Percentiles rank a stretch among this genome's conserved stretches.
Evolutionary conservation across 2,113 vertebrate genomes (phyloP).

Genomic region (Condylura cristata): DNA sequence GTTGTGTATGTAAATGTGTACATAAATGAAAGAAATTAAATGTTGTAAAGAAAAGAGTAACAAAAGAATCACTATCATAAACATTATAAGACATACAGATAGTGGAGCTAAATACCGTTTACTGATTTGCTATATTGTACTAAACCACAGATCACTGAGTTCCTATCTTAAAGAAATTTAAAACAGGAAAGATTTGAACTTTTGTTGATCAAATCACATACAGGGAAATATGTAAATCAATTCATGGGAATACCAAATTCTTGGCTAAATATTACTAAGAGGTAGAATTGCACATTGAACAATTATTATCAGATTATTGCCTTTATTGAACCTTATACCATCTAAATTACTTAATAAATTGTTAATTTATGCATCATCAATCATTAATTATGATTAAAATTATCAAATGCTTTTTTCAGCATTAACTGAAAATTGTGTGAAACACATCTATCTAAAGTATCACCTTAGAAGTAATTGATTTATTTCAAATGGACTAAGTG

Average conservation of each 20-base stretch:
- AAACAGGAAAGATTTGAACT: background rate
- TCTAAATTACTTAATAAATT: constrained; percentile 36
- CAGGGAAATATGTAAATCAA: background rate
- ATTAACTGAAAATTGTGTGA: constrained; percentile 55
- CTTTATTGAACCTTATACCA: background rate
- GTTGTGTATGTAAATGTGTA: constrained; percentile 81
- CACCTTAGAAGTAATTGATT: constrained; percentile 54
- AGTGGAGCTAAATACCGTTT: constrained; percentile 18
- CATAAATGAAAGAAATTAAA: constrained; percentile 84
- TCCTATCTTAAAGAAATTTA: background rate
- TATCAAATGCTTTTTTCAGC: constrained; percentile 54
- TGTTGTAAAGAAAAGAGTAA: constrained; percentile 70
- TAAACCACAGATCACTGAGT: constrained; percentile 29
- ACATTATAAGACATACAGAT: constrained; percentile 37
- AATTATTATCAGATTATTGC: background rate
- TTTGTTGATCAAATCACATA: background rate
- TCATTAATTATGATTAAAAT: constrained; percentile 59
- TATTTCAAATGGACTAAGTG: background rate
- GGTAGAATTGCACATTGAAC: background rate
- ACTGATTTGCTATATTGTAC: background rate
- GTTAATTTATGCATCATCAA: constrained; percentile 11
- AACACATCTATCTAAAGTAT: constrained; percentile 74
- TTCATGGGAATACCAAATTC: background rate
- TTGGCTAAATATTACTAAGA: background rate
- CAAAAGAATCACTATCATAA: constrained; percentile 54